These are phyloP conservation scores for Podotricha telesiphe DNA, from an alignment of 2,888 invertebrate genomes.

Conservation along the genomic window DNA sequence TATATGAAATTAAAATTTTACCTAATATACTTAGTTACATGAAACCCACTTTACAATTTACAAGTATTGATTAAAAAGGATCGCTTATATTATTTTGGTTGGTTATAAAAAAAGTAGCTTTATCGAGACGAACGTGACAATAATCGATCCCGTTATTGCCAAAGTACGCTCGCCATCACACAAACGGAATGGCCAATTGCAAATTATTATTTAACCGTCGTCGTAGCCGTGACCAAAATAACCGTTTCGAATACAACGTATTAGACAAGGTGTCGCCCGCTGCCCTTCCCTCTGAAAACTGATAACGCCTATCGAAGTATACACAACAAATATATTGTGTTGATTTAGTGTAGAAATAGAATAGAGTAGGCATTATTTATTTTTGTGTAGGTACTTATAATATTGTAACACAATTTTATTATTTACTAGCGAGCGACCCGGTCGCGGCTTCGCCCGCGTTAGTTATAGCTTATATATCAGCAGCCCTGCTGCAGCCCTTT, in stretches of 20 bases:
- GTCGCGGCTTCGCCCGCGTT: too few species aligned
- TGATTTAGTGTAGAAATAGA: background rate
- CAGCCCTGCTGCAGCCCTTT: too few species aligned
- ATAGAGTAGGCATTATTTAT: background rate
- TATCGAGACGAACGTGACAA: background rate
- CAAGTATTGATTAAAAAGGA: too few species aligned
- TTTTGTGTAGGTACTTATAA: background rate
- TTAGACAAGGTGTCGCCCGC: conserved; percentile 17
- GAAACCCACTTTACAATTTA: too few species aligned
- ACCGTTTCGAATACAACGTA: conserved; percentile 11
- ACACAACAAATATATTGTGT: conserved; percentile 13
- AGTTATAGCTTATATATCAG: too few species aligned
- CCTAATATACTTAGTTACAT: too few species aligned
- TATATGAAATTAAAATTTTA: too few species aligned
- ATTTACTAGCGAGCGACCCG: too few species aligned
- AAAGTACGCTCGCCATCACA: background rate
- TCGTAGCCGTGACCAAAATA: conserved; percentile 4
- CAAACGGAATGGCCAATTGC: background rate
- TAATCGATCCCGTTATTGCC: conserved; percentile 2
- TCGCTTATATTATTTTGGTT: background rate
- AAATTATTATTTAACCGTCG: conserved; percentile 9
- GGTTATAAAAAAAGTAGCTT: background rate
- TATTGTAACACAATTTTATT: too few species aligned
- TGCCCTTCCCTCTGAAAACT: conserved; percentile 13
- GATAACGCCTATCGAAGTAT: conserved; percentile 9